Conservation (phyloP, 2,888 invertebrate species). For the Acrobasis consociella region DNA sequence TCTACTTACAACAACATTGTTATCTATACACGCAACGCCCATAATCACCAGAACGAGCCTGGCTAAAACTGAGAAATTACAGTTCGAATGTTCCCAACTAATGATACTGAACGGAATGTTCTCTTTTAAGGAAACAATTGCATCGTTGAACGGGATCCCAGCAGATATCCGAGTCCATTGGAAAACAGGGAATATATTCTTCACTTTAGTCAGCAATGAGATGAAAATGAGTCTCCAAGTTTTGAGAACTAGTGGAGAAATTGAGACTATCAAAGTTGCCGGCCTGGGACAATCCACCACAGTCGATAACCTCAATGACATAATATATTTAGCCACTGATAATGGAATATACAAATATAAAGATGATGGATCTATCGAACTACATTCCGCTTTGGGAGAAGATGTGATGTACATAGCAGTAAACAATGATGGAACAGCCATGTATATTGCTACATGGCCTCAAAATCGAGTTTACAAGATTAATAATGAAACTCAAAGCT, state of each 20-base stretch:
- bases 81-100: conserved; percentile 52
- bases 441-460: conserved; percentile 76
- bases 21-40: conserved; percentile 42
- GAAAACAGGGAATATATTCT: conserved; percentile 68
- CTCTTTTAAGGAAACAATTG: conserved; percentile 53
- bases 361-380: conserved; percentile 59
- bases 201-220: conserved; percentile 67
- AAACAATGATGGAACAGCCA: conserved; percentile 54
- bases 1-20: conserved; percentile 40
- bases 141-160: conserved; percentile 62
- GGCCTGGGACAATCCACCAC: conserved; percentile 71
- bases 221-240: conserved; percentile 71
- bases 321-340: conserved; percentile 73
- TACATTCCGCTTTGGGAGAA: conserved; percentile 65
- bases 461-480: conserved; percentile 71
- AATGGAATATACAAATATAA: conserved; percentile 75
- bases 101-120: conserved; percentile 61
- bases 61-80: conserved; percentile 41
- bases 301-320: conserved; percentile 75
- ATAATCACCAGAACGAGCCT: conserved; percentile 58
- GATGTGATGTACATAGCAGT: conserved; percentile 74
- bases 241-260: conserved; percentile 56
- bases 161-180: conserved; percentile 72
- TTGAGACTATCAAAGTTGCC: conserved; percentile 62
- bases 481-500: conserved; percentile 60